Base-by-base conservation (phyloP, 2,888 invertebrate genomes). In the Serripes groenlandicus region DNA sequence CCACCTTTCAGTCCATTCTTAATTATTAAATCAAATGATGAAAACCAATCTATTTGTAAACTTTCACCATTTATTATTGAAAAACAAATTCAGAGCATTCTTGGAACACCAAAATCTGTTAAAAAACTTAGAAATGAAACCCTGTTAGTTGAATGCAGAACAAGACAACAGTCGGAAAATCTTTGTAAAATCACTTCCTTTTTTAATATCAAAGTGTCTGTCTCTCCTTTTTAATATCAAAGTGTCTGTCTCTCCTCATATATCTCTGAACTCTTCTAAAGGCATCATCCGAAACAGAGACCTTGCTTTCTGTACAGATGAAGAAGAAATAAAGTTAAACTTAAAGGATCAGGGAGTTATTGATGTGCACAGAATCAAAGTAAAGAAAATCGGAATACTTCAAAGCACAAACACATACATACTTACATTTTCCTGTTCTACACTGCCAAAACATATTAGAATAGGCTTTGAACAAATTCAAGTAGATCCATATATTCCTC, bases 31-130 rank as follows among this genome's bases (percentile, higher is more conserved):
- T 62, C 62, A 15, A 3, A 62, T 34, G 32, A 62, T 34, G 4
- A 15, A 21, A 5, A 15, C 15, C 3, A 34, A 34, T 34, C 34
- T 7, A 34, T 62, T 2, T 21, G 34, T 21, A 18, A 62, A 34
- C 34, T 62, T 18, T 62, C 62, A 21, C 62, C 62, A 21, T 62
- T 62, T 34, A 30, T 62, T 5, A 62, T 62, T 1, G 62, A 62
- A 34, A 62, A 62, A n/a, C 62, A 62, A 34, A 34, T 34, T 0
- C 15, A 15, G 1, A 1, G 30, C 28, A 62, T 62, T n/a, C 18
- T 62, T 32, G 62, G 62, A 62, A 62, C 62, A 21, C 15, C 62
- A 15, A 62, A 62, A 34, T 32, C 32, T 7, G 34, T 62, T 1
- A 62, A 62, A 34, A 62, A 30, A 30, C 34, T 62, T 1, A 62